These are phyloP conservation scores for Tortricodes alternella DNA, from an alignment of 2,888 invertebrate genomes.

Conservation along the genomic window DNA sequence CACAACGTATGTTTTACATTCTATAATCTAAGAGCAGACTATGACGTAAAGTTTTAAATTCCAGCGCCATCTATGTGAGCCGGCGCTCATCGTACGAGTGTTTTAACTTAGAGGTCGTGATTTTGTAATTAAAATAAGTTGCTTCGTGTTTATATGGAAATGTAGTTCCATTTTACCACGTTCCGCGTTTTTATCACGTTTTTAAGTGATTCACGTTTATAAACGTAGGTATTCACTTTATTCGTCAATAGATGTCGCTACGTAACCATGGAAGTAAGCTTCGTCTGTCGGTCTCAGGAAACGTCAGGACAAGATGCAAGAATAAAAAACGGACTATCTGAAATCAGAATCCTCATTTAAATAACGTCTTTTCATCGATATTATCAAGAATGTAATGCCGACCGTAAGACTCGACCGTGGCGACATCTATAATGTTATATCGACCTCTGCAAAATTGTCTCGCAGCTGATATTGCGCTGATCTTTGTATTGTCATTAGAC, in stretches of 20 bases:
- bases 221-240: not conserved
- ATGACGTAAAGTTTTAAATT: too few species aligned
- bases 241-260: slow-evolving; percentile 18
- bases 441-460: slow-evolving; percentile 17
- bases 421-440: not conserved
- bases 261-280: not conserved
- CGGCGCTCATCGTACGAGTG: not conserved
- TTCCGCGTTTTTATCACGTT: slow-evolving; percentile 1
- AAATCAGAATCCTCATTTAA: too few species aligned
- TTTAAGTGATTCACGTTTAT: not conserved
- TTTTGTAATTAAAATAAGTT: slow-evolving; percentile 13
- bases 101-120: slow-evolving; percentile 14
- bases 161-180: not conserved
- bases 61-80: not conserved
- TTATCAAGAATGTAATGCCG: not conserved
- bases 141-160: slow-evolving; percentile 17
- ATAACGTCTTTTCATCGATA: too few species aligned
- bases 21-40: too few species aligned
- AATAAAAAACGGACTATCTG: too few species aligned
- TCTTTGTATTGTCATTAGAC: slow-evolving; percentile 14
- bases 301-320: too few species aligned
- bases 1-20: too few species aligned
- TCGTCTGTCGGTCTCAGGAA: not conserved
- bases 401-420: not conserved
- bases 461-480: slow-evolving; percentile 3